phyloP scores from a whole-genome alignment of 2,113 vertebrate genomes.

The Corvus hawaiiensis region DNA sequence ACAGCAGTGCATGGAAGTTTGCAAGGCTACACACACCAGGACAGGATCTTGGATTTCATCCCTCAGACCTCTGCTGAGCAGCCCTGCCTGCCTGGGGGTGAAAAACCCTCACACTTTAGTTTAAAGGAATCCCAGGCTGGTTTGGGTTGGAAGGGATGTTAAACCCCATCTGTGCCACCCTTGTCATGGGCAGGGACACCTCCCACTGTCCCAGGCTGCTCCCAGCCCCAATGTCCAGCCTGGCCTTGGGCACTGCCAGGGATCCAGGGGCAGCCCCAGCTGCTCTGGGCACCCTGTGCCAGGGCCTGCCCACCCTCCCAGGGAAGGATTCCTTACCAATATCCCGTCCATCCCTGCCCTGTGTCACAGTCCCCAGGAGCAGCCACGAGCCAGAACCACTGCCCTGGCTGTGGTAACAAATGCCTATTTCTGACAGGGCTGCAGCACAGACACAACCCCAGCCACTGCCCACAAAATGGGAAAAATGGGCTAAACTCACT shows the following conservation, averaged over 20 bases:
- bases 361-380: neutral
- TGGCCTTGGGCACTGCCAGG: neutral
- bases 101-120: fast-evolving
- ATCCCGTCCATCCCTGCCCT: neutral
- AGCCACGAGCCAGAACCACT: fast-evolving
- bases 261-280: neutral
- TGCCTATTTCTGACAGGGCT: neutral
- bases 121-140: neutral
- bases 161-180: fast-evolving
- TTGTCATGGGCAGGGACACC: neutral
- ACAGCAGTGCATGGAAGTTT: neutral
- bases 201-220: neutral
- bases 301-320: neutral
- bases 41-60: neutral
- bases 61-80: neutral
- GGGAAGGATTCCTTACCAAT: neutral
- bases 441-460: fast-evolving
- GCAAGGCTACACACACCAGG: neutral
- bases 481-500: fast-evolving
- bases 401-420: neutral
- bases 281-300: neutral
- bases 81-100: neutral
- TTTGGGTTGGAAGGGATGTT: neutral
- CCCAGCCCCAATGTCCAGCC: neutral
- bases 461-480: fast-evolving